Conservation (phyloP, 2,797 vertebrate genomes). For the Xenops minutus region DNA sequence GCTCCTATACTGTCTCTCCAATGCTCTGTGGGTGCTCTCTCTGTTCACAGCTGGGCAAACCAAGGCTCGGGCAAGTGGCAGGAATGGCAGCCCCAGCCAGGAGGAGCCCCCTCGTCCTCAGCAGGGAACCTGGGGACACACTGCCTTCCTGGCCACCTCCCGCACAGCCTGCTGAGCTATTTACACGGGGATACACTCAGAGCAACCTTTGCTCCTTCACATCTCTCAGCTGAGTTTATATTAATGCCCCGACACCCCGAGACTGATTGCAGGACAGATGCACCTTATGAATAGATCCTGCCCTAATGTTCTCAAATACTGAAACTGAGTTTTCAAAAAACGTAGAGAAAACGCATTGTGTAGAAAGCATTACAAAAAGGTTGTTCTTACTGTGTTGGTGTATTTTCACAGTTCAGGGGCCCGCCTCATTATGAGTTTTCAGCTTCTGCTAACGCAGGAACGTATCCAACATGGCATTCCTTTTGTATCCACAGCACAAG, state of each 20-base stretch:
- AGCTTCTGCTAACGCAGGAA: neutral
- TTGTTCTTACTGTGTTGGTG: neutral
- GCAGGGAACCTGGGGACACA: accelerated
- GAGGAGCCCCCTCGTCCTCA: neutral
- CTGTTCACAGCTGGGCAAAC: neutral
- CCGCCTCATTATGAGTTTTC: neutral
- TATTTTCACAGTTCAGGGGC: neutral
- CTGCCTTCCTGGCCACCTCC: neutral
- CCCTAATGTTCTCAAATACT: neutral
- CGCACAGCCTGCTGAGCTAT: neutral
- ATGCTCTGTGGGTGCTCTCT: accelerated
- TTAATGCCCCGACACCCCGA: neutral
- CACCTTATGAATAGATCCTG: neutral
- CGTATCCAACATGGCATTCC: neutral
- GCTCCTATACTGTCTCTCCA: neutral
- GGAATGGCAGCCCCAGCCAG: accelerated
- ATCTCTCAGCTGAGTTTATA: neutral
- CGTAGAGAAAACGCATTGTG: neutral
- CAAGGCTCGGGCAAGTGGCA: accelerated
- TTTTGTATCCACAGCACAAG: neutral
- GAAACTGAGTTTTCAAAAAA: neutral
- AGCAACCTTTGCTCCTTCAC: neutral
- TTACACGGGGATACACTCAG: neutral
- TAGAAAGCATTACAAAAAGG: neutral
- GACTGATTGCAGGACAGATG: neutral